Conservation (phyloP, 2,888 invertebrate species). For the Drosophila emarginata region DNA sequence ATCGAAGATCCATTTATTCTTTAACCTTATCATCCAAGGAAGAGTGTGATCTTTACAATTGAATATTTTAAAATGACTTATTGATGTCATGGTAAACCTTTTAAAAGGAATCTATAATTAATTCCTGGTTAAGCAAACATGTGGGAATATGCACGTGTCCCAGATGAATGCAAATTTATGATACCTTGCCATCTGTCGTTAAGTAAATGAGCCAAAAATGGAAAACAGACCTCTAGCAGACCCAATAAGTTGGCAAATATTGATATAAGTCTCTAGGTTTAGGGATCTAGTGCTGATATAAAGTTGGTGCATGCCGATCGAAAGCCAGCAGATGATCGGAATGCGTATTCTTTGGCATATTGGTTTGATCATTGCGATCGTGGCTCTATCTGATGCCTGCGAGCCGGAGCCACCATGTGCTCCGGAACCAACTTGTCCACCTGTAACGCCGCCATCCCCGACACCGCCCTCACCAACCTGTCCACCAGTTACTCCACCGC, state of each 20-base stretch:
- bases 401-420: background rate
- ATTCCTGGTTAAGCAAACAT: background rate
- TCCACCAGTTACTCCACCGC: too few species aligned
- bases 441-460: background rate
- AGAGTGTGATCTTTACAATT: too few species aligned
- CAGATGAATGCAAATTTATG: background rate
- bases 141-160: background rate
- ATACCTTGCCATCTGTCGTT: conserved; percentile 1
- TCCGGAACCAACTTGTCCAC: background rate
- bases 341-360: conserved; percentile 8
- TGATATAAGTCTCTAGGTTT: conserved; percentile 8
- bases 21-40: too few species aligned
- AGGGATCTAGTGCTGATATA: conserved; percentile 3
- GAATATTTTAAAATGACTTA: too few species aligned
- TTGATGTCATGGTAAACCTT: too few species aligned
- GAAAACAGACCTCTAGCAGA: conserved; percentile 22
- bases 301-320: background rate
- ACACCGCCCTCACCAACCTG: too few species aligned
- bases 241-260: conserved; percentile 19
- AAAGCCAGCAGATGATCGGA: background rate
- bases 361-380: background rate
- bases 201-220: conserved; percentile 18
- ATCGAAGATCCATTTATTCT: too few species aligned
- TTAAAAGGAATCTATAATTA: background rate
- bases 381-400: background rate